Percentiles rank a stretch among this genome's conserved stretches.
phyloP scores from a whole-genome alignment of 2,888 invertebrate species.

The Microctonus aethiopoides region DNA sequence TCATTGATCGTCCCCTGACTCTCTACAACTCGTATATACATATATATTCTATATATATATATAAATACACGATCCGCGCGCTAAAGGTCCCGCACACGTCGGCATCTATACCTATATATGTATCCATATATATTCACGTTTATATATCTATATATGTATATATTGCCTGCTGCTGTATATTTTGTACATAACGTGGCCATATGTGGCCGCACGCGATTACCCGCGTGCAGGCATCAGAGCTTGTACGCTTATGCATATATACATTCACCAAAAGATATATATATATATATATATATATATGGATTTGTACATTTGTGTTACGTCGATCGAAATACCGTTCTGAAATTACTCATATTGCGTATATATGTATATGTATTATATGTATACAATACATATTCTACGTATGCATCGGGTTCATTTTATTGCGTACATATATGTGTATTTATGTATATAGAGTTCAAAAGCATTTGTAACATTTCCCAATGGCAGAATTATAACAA shows the following conservation, averaged over 20 bases:
- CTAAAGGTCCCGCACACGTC: conserved; percentile 67
- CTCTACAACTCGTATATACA: conserved; percentile 42
- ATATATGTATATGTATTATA: background rate
- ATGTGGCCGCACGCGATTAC: conserved; percentile 41
- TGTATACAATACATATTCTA: too few species aligned
- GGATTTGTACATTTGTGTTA: background rate
- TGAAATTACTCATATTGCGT: conserved; percentile 16
- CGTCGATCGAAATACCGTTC: conserved; percentile 26
- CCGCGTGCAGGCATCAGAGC: conserved; percentile 19
- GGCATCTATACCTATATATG: conserved; percentile 20
- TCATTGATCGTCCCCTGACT: conserved; percentile 63
- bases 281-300: background rate
- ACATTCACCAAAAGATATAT: too few species aligned
- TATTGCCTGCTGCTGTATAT: conserved; percentile 13
- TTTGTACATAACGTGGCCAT: conserved; percentile 49
- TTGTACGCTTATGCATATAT: conserved; percentile 7
- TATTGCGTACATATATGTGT: conserved; percentile 6
- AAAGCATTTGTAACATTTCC: conserved; percentile 8
- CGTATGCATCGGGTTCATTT: conserved; percentile 15
- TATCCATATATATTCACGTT: background rate
- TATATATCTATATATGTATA: conserved; percentile 19
- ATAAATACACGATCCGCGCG: conserved; percentile 58
- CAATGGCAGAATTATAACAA: background rate
- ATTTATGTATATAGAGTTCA: background rate
- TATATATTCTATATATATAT: too few species aligned